Base-by-base conservation (phyloP, 2,797 vertebrate species). In the Loris lydekkerianus region DNA sequence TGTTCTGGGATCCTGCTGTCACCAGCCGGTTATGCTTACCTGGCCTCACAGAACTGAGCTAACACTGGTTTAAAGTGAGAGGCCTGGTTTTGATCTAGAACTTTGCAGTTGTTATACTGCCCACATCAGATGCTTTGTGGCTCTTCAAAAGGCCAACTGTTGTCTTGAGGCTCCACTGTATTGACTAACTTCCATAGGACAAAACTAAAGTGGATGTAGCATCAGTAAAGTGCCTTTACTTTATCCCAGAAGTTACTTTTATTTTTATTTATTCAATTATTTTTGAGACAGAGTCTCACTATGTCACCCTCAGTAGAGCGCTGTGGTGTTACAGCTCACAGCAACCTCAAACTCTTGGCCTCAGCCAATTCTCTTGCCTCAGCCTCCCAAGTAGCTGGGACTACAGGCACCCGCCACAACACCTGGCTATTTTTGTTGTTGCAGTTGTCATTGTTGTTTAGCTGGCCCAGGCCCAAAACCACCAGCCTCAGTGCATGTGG, bases 41-140 rank as follows among this genome's bases (percentile, higher is more conserved):
- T 92, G 34, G 23, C 25, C 84, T 56, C n/a, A 23, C 46, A 77
- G 49, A 89, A 72, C 75, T 17, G 5, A 92, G 76, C 29, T 84
- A 91, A 88, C 10, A 43, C 5, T 7, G 67, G 65, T 94, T 95
- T 87, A 75, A 83, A 87, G 80, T 91, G 40, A 90, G 73, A 91
- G 37, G 37, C 34, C 87, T 75, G 53, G 58, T 73, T 95, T 97
- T 80, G 65, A 92, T 94, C 76, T 96, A 95, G 91, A 96, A n/a
- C 40, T 95, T 13, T 56, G 63, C 43, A 87, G 86, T 91, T 94
- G 94, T 93, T 77, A 65, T 43, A n/a, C 80, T 86, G 72, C 56
- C 93, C 83, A 84, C 76, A 93, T 72, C 18, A 20, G 84, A 87
- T 61, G 78, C 25, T 53, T 70, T 34, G 40, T 81, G 80, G 58